phyloP scores from a whole-genome alignment of 1,140 invertebrate species.

The Aphis craccivora region DNA sequence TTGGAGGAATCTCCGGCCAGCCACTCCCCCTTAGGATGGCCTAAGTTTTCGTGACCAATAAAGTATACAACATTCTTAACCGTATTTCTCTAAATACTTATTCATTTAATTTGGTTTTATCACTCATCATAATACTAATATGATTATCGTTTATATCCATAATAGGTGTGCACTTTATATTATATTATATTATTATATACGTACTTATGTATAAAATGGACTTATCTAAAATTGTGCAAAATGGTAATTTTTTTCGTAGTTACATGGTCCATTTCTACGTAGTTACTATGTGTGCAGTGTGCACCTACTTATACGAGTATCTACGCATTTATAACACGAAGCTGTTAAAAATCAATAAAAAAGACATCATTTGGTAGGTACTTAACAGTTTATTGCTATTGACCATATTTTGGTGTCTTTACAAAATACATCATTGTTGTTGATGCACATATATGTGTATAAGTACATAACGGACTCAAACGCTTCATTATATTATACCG shows the following conservation, averaged over 20 bases:
- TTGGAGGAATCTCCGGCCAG: too few species aligned
- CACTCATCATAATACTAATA: not conserved
- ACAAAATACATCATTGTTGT: too few species aligned
- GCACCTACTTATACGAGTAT: not conserved
- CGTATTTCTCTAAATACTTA: not conserved
- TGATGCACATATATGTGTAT: too few species aligned
- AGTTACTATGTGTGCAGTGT: too few species aligned
- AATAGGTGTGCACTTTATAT: not conserved
- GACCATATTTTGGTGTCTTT: too few species aligned
- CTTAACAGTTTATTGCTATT: too few species aligned
- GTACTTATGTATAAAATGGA: not conserved
- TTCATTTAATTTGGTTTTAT: not conserved
- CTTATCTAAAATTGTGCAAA: not conserved
- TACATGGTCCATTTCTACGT: not conserved
- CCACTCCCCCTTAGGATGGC: too few species aligned
- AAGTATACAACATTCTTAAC: not conserved
- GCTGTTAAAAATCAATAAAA: not conserved
- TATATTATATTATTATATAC: too few species aligned
- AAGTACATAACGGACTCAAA: not conserved
- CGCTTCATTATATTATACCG: not conserved
- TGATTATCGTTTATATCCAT: not conserved
- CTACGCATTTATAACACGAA: not conserved
- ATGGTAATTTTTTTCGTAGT: not conserved
- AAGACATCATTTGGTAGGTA: not conserved
- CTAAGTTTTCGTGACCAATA: not conserved